Conservation (phyloP, 1,140 invertebrate species). For the Bombyx mandarina region DNA sequence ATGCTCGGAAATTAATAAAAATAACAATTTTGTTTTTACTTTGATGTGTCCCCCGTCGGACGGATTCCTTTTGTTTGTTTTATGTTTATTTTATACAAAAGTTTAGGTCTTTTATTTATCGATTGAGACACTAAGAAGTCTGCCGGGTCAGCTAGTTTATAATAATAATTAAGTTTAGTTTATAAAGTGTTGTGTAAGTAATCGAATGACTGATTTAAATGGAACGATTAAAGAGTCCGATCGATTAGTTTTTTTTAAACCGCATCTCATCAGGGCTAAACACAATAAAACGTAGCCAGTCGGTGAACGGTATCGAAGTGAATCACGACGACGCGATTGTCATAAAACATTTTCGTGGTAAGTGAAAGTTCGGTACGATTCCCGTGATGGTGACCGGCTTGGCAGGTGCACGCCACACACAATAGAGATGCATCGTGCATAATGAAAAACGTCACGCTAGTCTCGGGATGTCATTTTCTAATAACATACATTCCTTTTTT, state of each 20-base stretch:
- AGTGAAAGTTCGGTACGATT: constrained; percentile 40
- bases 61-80: no score
- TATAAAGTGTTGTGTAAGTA: constrained; percentile 11
- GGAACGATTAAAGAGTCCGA: constrained; percentile 12
- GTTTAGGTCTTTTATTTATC: no score
- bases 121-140: no score
- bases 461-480: no score
- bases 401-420: constrained; percentile 15
- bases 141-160: no score
- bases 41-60: no score
- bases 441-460: no score
- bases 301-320: constrained; percentile 28
- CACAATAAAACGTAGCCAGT: constrained; percentile 12
- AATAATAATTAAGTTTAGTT: constrained; percentile 9
- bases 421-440: constrained; percentile 11
- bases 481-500: no score
- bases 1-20: no score
- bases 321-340: constrained; percentile 20
- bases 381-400: constrained; percentile 14
- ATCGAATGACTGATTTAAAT: constrained; percentile 15
- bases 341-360: constrained; percentile 19
- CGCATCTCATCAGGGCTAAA: constrained; percentile 10
- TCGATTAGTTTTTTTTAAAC: constrained; percentile 12
- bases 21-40: no score
- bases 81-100: no score